Percentiles rank a stretch among this genome's conserved stretches.
phyloP scores from a whole-genome alignment of 35 echinoderm and acorn worm genomes.

The Lytechinus variegatus region DNA sequence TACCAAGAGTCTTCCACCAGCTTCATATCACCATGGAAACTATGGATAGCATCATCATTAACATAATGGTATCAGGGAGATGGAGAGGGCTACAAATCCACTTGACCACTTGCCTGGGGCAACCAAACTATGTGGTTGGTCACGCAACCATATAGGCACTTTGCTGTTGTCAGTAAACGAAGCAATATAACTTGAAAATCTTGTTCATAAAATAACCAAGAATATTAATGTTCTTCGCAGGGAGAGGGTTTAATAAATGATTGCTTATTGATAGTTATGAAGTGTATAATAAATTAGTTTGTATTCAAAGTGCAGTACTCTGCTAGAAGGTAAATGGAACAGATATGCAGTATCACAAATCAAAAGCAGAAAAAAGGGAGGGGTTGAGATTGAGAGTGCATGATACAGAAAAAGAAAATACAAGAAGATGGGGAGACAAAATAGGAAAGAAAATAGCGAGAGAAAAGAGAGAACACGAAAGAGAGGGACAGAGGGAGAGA shows the following conservation, averaged over 20 bases:
- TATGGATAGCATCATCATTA: background rate
- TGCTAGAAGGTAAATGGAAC: too few relatives aligned
- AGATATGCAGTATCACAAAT: background rate
- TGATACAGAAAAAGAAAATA: background rate
- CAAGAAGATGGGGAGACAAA: background rate
- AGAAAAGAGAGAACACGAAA: background rate
- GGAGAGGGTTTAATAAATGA: too few relatives aligned
- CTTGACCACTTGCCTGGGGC: background rate
- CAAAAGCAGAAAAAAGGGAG: background rate
- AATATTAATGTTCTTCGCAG: too few relatives aligned
- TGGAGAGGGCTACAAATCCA: background rate
- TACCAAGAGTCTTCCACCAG: background rate
- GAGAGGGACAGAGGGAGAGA: background rate
- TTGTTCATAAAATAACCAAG: too few relatives aligned
- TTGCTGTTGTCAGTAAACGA: background rate
- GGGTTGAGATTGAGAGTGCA: background rate
- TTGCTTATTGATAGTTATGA: too few relatives aligned
- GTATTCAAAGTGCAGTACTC: too few relatives aligned
- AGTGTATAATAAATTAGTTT: too few relatives aligned
- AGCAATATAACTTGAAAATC: background rate
- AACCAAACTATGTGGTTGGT: background rate
- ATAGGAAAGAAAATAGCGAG: background rate
- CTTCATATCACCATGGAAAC: background rate
- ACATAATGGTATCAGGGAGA: background rate
- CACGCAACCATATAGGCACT: background rate